Conservation (phyloP, 2,797 vertebrate species). For the Odontamblyopus rebecca region DNA sequence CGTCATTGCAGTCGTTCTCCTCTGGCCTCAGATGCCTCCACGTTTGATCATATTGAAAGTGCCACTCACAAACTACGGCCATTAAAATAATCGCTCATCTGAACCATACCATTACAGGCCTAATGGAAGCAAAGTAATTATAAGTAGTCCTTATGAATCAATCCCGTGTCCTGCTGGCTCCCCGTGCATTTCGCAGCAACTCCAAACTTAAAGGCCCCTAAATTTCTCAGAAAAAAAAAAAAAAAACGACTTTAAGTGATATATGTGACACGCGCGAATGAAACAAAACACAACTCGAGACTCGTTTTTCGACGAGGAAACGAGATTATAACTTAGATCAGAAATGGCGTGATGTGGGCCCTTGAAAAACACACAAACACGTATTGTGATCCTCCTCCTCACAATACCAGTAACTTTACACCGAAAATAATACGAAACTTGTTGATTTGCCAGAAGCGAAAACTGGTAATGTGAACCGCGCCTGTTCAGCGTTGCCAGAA, state of each 20-base stretch:
- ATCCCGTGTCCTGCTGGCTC: not conserved
- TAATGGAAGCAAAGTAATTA: constrained; percentile 10
- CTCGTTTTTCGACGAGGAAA: too few relatives aligned
- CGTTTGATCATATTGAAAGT: not conserved
- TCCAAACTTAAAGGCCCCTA: too few relatives aligned
- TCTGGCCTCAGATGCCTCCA: not conserved
- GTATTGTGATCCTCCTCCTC: not conserved
- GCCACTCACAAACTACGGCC: not conserved
- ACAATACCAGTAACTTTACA: constrained; percentile 1
- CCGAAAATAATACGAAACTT: not conserved
- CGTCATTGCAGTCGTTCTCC: not conserved
- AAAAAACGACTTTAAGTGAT: too few relatives aligned
- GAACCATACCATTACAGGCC: constrained; percentile 5
- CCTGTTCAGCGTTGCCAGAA: not conserved
- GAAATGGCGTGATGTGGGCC: too few relatives aligned
- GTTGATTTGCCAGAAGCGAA: constrained; percentile 3
- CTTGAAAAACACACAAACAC: too few relatives aligned
- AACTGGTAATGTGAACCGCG: not conserved
- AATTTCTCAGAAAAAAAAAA: too few relatives aligned
- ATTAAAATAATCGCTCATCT: constrained; percentile 18
- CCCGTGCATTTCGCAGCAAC: not conserved
- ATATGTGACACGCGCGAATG: too few relatives aligned
- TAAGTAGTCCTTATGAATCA: constrained; percentile 4
- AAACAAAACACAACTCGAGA: too few relatives aligned
- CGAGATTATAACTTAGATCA: too few relatives aligned